These are phyloP conservation scores for Telmatherina bonti DNA, from an alignment of 2,797 vertebrate genomes.

Conservation along the genomic window DNA sequence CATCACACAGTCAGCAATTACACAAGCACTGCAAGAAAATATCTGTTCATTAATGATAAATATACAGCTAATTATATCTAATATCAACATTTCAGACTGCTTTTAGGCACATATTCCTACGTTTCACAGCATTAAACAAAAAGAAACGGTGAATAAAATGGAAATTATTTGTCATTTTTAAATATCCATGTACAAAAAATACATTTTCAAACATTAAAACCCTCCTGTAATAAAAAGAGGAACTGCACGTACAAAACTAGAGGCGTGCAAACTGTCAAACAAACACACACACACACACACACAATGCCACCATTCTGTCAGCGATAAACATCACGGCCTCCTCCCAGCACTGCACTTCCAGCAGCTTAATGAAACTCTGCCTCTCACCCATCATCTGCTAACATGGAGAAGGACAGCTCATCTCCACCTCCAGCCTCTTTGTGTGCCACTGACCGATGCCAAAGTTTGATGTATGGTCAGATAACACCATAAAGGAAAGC, in stretches of 20 bases:
- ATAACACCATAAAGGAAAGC: conserved; percentile 21
- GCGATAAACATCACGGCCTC: conserved; percentile 16
- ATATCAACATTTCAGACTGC: neutral
- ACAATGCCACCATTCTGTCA: neutral
- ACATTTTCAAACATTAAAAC: neutral
- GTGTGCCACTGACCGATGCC: neutral
- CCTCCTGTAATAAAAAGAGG: neutral
- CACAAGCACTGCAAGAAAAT: neutral
- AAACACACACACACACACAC: too few species aligned
- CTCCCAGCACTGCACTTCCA: conserved; percentile 3
- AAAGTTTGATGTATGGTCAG: conserved; percentile 27
- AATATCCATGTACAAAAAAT: too few species aligned
- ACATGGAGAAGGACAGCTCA: conserved; percentile 22
- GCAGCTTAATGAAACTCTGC: conserved; percentile 19
- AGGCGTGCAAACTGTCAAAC: conserved; percentile 19
- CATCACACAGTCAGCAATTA: neutral
- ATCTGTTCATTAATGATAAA: neutral
- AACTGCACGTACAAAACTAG: neutral
- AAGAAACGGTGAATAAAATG: fast-evolving
- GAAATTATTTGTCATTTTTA: too few species aligned
- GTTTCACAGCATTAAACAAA: neutral
- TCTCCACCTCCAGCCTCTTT: conserved; percentile 27
- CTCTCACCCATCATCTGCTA: conserved; percentile 42
- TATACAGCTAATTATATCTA: neutral
- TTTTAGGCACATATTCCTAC: neutral